These are phyloP conservation scores for Scaptodrosophila latifasciaeformis DNA, from an alignment of 2,888 invertebrate species.

Conservation along the genomic window DNA sequence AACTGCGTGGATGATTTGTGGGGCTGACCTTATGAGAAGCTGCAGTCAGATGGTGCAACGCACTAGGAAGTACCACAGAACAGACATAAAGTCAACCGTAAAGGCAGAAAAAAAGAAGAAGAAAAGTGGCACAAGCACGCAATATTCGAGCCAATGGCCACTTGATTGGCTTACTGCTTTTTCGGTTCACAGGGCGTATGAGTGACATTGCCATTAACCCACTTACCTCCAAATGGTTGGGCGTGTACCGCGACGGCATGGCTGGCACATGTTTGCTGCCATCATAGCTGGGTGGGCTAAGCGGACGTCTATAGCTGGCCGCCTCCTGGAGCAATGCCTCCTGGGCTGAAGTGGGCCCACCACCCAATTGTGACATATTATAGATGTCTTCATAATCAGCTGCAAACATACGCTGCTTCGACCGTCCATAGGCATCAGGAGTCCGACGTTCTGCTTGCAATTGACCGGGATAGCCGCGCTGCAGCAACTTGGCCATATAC, in stretches of 20 bases:
- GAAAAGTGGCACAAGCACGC: too few species aligned
- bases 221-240: constrained; percentile 74
- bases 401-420: constrained; percentile 76
- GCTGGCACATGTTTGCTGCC: constrained; percentile 73
- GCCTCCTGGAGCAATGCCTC: constrained; percentile 71
- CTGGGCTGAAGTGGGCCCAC: constrained; percentile 69
- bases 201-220: not conserved
- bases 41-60: constrained; percentile 5
- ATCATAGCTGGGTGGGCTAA: constrained; percentile 78
- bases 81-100: too few species aligned
- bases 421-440: constrained; percentile 87
- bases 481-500: constrained; percentile 74
- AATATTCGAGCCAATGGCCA: too few species aligned
- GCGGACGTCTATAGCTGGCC: constrained; percentile 79
- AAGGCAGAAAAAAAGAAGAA: not conserved
- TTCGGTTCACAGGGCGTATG: not conserved
- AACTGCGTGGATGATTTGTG: constrained; percentile 35
- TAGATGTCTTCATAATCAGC: constrained; percentile 88
- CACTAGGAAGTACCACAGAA: constrained; percentile 10
- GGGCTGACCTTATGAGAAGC: constrained; percentile 19
- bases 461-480: constrained; percentile 64
- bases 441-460: constrained; percentile 82
- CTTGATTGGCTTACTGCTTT: not conserved
- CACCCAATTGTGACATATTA: constrained; percentile 73
- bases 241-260: constrained; percentile 72